These are phyloP conservation scores for Littorina saxatilis DNA, from an alignment of 1,140 invertebrate species.

Conservation along the genomic window DNA sequence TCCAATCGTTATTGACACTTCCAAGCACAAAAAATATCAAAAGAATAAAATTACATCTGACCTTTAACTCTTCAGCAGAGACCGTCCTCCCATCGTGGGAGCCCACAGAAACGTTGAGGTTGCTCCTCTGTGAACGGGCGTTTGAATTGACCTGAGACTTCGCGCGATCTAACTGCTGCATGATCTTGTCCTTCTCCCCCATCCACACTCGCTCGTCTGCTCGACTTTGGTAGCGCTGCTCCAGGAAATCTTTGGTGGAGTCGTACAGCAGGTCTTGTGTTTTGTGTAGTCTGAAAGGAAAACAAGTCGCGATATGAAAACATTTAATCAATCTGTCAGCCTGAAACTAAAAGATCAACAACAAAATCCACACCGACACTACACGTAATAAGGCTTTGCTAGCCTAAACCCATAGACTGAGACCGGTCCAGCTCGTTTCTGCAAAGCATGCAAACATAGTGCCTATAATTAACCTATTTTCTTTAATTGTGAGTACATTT, in stretches of 20 bases:
- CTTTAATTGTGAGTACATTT: no score
- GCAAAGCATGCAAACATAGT: no score
- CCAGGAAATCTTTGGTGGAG: conserved; percentile 75
- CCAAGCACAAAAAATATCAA: no score
- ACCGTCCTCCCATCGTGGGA: conserved; percentile 50
- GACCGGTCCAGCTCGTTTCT: no score
- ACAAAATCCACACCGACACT: not conserved
- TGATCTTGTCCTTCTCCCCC: conserved; percentile 74
- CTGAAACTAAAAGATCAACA: no score
- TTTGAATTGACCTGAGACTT: conserved; percentile 62
- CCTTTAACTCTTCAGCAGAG: conserved; percentile 69
- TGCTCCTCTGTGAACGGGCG: not conserved
- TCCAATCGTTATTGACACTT: no score
- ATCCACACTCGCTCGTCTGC: conserved; percentile 74
- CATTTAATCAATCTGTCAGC: no score
- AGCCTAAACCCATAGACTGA: no score
- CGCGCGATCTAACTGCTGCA: conserved; percentile 69
- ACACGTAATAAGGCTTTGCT: no score
- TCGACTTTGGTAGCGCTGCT: conserved; percentile 70
- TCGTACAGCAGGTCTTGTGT: conserved; percentile 76
- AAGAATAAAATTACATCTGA: no score
- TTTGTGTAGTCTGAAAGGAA: conserved; percentile 70
- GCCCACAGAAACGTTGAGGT: conserved; percentile 60
- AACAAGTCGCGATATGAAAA: not conserved
- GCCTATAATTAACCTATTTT: no score